Conservation (phyloP, 2,888 invertebrate species). For the Megamerina dolium region DNA sequence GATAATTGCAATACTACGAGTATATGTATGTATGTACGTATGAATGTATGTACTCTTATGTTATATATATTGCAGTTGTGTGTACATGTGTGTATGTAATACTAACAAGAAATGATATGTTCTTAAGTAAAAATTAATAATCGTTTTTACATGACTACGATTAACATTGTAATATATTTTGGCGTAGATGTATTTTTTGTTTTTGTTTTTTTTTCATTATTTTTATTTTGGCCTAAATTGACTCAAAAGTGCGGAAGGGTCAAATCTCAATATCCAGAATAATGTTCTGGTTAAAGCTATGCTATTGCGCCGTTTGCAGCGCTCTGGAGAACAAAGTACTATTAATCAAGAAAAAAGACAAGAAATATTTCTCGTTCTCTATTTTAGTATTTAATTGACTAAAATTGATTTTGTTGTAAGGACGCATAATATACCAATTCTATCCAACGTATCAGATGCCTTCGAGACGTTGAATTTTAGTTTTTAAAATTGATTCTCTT, state of each 20-base stretch:
- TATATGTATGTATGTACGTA: slow-evolving; percentile 3
- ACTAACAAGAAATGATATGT: slow-evolving; percentile 39
- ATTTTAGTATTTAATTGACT: slow-evolving; percentile 38
- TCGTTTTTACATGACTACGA: too few species aligned
- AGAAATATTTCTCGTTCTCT: too few species aligned
- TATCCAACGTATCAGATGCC: too few species aligned
- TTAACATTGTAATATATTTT: too few species aligned
- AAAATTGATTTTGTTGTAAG: slow-evolving; percentile 47
- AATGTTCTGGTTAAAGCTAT: too few species aligned
- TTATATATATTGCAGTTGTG: slow-evolving; percentile 8
- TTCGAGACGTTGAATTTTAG: too few species aligned
- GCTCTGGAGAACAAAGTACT: too few species aligned
- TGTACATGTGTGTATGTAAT: slow-evolving; percentile 22
- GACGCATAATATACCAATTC: slow-evolving; percentile 42
- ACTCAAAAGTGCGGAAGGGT: slow-evolving; percentile 6
- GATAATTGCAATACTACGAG: too few species aligned
- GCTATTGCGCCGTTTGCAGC: too few species aligned
- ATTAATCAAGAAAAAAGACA: too few species aligned
- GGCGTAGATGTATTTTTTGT: slow-evolving; percentile 7
- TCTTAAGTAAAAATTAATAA: slow-evolving; percentile 35
- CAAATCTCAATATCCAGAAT: too few species aligned
- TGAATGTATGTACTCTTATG: background rate
- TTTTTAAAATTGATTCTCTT: too few species aligned
- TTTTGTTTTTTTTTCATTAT: slow-evolving; percentile 5
- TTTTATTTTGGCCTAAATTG: slow-evolving; percentile 17